Conservation (phyloP, 1,140 invertebrate species). For the Drosophila hydei region DNA sequence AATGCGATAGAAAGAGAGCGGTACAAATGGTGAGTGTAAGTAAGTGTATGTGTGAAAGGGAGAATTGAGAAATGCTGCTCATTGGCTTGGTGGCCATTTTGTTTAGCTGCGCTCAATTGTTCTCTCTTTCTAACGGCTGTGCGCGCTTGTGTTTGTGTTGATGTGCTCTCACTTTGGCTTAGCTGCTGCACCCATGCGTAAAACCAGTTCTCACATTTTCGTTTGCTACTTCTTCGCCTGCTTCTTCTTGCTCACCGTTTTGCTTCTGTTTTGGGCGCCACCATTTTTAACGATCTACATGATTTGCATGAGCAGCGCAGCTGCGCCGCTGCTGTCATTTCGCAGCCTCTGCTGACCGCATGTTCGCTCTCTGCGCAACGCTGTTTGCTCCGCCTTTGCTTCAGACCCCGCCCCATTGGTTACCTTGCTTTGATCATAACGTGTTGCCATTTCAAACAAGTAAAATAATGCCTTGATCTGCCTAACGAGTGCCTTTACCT, state of each 20-base stretch:
- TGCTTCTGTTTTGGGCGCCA: conserved; percentile 64
- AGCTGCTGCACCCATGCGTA: conserved; percentile 73
- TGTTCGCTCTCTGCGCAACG: not conserved
- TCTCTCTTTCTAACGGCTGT: conserved; percentile 50
- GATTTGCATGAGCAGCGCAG: conserved; percentile 63
- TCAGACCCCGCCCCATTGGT: conserved; percentile 23
- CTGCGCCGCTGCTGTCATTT: not conserved
- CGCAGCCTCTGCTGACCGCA: not conserved
- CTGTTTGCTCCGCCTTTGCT: conserved; percentile 28
- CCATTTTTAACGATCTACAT: conserved; percentile 61
- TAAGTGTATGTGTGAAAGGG: not conserved
- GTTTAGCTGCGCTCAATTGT: conserved; percentile 20
- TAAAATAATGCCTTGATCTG: not conserved
- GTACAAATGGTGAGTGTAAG: conserved; percentile 8
- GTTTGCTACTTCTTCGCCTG: not conserved
- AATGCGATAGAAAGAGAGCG: conserved; percentile 23
- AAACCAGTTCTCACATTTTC: conserved; percentile 63
- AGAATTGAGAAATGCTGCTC: conserved; percentile 8
- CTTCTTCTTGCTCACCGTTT: conserved; percentile 5
- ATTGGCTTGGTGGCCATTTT: conserved; percentile 62
- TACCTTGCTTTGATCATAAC: conserved; percentile 2
- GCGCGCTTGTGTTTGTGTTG: conserved; percentile 9
- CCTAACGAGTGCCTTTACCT: not conserved
- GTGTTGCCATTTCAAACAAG: conserved; percentile 5
- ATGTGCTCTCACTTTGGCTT: not conserved